Evolutionary conservation across 2,113 vertebrate species (phyloP).

Genomic region (Carettochelys insculpta): DNA sequence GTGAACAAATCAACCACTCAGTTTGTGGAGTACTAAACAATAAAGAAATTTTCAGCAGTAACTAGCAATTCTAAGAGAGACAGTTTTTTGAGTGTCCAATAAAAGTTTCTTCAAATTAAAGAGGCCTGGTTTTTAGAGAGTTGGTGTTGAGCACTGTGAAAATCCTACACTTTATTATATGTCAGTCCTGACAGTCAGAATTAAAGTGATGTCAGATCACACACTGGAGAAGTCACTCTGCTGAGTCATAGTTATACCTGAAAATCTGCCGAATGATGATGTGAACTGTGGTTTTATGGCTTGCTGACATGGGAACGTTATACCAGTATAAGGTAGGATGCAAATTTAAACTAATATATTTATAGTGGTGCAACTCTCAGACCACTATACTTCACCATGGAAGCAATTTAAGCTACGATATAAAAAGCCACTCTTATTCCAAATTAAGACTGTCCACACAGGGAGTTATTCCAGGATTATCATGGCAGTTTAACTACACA

Average conservation of each 20-base stretch:
- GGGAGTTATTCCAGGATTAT: neutral
- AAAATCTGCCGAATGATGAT: neutral
- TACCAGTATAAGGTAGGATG: neutral
- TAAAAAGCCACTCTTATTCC: neutral
- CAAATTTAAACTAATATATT: neutral
- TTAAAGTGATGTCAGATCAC: neutral
- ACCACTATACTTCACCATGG: neutral
- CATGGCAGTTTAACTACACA: neutral
- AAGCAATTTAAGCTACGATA: neutral
- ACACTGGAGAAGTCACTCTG: neutral
- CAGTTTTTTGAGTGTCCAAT: neutral
- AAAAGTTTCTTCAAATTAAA: neutral
- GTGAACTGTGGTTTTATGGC: neutral
- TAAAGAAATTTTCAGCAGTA: neutral
- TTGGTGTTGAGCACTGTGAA: neutral
- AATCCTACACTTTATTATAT: neutral
- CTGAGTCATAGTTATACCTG: neutral
- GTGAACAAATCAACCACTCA: neutral
- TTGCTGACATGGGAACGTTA: neutral
- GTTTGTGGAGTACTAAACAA: neutral
- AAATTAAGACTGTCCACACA: neutral
- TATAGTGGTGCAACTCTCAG: neutral
- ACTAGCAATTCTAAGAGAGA: neutral
- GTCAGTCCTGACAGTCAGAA: neutral
- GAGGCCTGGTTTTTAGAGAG: neutral